Base-by-base conservation (phyloP, 2,113 vertebrate genomes). In the Delphinapterus leucas region DNA sequence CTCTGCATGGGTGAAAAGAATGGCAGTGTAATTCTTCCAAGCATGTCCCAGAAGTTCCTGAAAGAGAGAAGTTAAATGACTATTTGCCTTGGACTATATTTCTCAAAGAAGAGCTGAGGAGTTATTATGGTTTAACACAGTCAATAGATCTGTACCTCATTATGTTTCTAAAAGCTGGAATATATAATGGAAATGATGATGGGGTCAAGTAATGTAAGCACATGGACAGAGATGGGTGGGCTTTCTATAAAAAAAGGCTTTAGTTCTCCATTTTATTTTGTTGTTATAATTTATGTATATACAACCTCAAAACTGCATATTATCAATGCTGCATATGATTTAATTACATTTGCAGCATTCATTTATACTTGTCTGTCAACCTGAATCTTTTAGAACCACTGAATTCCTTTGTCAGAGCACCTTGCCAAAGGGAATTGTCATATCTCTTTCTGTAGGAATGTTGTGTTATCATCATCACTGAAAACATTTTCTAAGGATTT, bases 1-100 rank as follows among this genome's bases (percentile, higher is more conserved):
- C 98, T 99, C 99, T 65, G 98, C 97, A 23, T 99, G 99, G 25
- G 99, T 99, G 49, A 99, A 97, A 93, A 99, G 96, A 61, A 99
- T 97, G 63, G 98, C 96, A 28, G 99, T 98, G 91, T 99, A 98
- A 74, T 97, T 96, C 65, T 88, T 98, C 99, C 99, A 99, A 4
- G 97, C 98, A 94, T 99, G 98, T 93, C 99, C 99, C 58, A 99
- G 98, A 95, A 99, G 98, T 96, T 98, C 98, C 99, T 99, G 97
- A 96, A 98, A 97, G 87, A 97, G 85, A 97, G 95, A 86, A 93
- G 93, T 97, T 67, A 91, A 88, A 76, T 96, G 92, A 55, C 82
- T 98, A 36, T 96, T 92, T 95, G 20, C 49, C 81, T 98, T 97
- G 68, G 71, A 96, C 49, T 33, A 33, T 82, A 91, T 86, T 93